Base-by-base conservation (phyloP, 2,797 vertebrate species). In the Lophotriccus pileatus region DNA sequence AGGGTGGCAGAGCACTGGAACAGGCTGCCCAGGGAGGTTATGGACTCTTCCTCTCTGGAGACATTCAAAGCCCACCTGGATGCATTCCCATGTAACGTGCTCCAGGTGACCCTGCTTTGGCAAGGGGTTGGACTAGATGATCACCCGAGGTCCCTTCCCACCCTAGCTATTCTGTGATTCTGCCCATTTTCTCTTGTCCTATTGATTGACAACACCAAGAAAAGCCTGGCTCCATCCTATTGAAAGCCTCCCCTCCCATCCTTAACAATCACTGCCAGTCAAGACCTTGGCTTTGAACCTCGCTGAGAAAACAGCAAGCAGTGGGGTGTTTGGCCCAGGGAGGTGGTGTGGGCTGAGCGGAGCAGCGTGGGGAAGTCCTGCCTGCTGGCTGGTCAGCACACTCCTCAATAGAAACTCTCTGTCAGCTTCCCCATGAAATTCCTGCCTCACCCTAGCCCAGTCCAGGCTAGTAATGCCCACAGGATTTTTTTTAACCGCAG, bases 331-430 rank as follows among this genome's bases (percentile, higher is more conserved):
- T 39, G 41, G 15, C 34, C 24, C 39, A 36, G 43, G 64, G 39
- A 32, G 12, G 7, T 24, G 19, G 4, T 3, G 1, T 22, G 30
- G 58, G 32, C 16, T 0, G 0, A 58, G 22, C 18, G 2, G 2
- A 56, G 11, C 37, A 30, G 32, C 0, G 0, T 6, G 1, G 9
- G 6, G 1, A 55, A 14, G 3, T 28, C 24, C 28, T 60, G 47
- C 23, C 32, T 46, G 15, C 20, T 39, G 44, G 10, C 34, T 74
- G 59, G 39, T 7, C 43, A 37, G 10, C 23, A 9, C 15, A 7
- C 13, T 30, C 21, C 37, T 28, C 6, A 34, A 49, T 23, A 85
- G 62, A 9, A 76, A 4, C 4, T 80, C 28, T 73, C 28, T 60
- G 23, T 52, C 36, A 74, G 12, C 24, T 74, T 68, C 23, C 21